Percentiles rank a stretch among this genome's conserved stretches.
phyloP scores from a whole-genome alignment of 2,797 vertebrate genomes.

The Mus spretus region DNA sequence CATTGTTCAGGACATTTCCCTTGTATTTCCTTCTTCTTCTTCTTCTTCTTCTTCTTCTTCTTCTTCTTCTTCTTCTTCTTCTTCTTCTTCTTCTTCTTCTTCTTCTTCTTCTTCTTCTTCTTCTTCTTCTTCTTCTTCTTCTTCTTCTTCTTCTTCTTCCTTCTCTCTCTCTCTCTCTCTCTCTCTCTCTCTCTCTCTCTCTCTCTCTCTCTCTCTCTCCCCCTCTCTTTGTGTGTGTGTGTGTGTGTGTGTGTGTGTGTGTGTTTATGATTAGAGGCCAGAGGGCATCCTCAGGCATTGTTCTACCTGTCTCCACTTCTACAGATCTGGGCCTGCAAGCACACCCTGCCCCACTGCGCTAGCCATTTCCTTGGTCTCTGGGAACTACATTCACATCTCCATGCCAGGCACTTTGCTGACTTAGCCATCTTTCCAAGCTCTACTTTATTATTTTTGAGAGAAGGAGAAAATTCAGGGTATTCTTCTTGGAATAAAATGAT shows the following conservation, averaged over 20 bases:
- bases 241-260: neutral
- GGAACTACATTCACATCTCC: neutral
- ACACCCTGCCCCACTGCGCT: neutral
- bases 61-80: too few relatives aligned
- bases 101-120: too few relatives aligned
- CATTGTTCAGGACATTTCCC: neutral
- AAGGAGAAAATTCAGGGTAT: neutral
- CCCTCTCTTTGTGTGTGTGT: too few relatives aligned
- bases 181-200: too few relatives aligned
- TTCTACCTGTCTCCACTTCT: neutral
- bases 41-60: too few relatives aligned
- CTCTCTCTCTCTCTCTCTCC: too few relatives aligned
- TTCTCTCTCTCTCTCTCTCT: too few relatives aligned
- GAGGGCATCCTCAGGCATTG: neutral
- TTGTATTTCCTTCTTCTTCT: neutral
- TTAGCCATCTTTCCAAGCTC: neutral
- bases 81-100: too few relatives aligned
- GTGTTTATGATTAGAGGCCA: neutral
- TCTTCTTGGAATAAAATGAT: conserved; percentile 30
- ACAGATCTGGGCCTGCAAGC: neutral
- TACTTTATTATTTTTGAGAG: neutral
- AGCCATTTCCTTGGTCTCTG: neutral
- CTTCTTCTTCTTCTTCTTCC: too few relatives aligned
- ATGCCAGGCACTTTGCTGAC: neutral
- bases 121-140: too few relatives aligned